Base-by-base conservation (phyloP, 1,140 invertebrate genomes). In the Drosophila kikkawai region DNA sequence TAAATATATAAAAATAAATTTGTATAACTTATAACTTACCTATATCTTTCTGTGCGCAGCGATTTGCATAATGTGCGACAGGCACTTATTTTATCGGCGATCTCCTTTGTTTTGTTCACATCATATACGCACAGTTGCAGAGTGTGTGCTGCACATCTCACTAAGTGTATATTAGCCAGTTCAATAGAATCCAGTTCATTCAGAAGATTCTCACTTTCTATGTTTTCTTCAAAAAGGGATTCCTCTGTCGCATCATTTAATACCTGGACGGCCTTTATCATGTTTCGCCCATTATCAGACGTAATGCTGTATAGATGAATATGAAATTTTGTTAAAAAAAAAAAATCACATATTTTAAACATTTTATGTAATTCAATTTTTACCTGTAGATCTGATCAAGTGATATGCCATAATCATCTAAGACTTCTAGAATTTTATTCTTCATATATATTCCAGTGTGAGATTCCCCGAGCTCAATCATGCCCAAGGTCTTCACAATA, bases 101-200 rank as follows among this genome's bases (percentile, higher is more conserved):
- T 75, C 47, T 63, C 57, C 34, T 67, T 51, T 17, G 29, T n/a
- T 17, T 75, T 68, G 42, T 71, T 64, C 3, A 71, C 22, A 60
- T 75, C 64, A 13, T 41, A 59, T 45, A 67, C 64, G 48, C 64
- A 60, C 19, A 75, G 22, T 60, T 75, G 64, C 34, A 76, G 51
- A 61, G 59, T 63, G 66, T 70, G 73, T 39, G 56, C 56, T 32
- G 57, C 56, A 44, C 57, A 61, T 22, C 71, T 57, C 13, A 65
- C 56, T 42, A 48, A 48, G 34, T 74, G 70, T 44, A 74, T 66
- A 55, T 68, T 68, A 1, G 32, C 37, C 5, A 75, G 15, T 39
- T 63, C 50, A 57, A 64, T 56, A 12, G 42, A 15, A 42, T 75
- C 71, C 6, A 75, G 53, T 56, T 63, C 11, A 12, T 57, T 19